Conservation (phyloP, 2,888 invertebrate species). For the Dicyrtomina minuta region DNA sequence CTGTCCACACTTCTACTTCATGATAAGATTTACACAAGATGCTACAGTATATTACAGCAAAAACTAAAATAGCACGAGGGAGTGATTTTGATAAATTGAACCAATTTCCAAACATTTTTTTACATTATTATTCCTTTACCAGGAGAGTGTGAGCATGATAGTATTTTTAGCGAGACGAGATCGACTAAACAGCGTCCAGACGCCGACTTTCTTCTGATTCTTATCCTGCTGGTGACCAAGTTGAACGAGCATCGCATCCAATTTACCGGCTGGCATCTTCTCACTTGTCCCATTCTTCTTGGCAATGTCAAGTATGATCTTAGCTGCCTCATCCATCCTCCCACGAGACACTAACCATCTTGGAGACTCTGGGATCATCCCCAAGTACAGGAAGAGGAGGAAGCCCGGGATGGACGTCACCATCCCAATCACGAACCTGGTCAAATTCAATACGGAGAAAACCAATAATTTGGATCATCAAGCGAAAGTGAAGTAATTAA, state of each 20-base stretch:
- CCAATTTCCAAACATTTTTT: no score
- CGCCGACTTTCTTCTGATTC: slow-evolving; percentile 12
- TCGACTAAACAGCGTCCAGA: slow-evolving; percentile 42
- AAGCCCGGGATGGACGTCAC: slow-evolving; percentile 52
- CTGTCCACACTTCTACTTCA: no score
- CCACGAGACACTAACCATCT: slow-evolving; percentile 53
- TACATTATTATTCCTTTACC: no score
- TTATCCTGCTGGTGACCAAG: slow-evolving; percentile 14
- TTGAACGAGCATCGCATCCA: slow-evolving; percentile 22
- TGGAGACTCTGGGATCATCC: slow-evolving; percentile 52
- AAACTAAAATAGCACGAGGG: neutral
- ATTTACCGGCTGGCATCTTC: slow-evolving; percentile 6
- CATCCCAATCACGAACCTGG: slow-evolving; percentile 54
- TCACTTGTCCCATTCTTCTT: slow-evolving; percentile 39
- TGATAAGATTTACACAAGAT: no score
- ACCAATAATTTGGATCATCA: no score
- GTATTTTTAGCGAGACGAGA: slow-evolving; percentile 44
- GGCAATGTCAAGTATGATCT: slow-evolving; percentile 43
- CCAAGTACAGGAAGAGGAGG: slow-evolving; percentile 47
- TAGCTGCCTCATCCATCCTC: slow-evolving; percentile 40
- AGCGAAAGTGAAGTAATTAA: no score
- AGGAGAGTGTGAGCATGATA: slow-evolving; percentile 38
- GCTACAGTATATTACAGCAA: neutral
- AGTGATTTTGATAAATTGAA: neutral
- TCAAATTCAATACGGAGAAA: no score